Conservation (phyloP, 2,113 vertebrate species). For the Gobius niger region DNA sequence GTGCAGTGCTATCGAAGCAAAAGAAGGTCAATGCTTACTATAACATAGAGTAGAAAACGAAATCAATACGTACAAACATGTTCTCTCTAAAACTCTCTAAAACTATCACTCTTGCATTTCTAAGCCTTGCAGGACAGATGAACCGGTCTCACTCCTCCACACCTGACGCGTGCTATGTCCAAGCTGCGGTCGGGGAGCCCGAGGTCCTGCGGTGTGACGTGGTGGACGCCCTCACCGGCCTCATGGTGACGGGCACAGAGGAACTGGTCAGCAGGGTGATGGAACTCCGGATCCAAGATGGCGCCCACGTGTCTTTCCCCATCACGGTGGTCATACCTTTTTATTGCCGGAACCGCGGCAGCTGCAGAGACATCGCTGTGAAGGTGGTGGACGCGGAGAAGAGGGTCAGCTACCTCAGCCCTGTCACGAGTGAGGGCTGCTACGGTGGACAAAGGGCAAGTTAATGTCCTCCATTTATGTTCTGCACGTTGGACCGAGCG, state of each 20-base stretch:
- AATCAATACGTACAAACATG: too few species aligned
- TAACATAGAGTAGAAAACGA: too few species aligned
- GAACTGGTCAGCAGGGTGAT: constrained; percentile 86
- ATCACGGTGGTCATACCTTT: constrained; percentile 81
- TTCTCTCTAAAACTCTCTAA: too few species aligned
- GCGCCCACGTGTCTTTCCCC: constrained; percentile 68
- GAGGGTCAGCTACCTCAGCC: constrained; percentile 70
- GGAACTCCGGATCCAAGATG: constrained; percentile 55
- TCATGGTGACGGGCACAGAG: constrained; percentile 78
- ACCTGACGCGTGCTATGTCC: constrained; percentile 74
- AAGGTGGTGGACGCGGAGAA: constrained; percentile 72
- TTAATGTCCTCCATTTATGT: too few species aligned
- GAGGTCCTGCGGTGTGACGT: constrained; percentile 69
- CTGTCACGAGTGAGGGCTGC: constrained; percentile 69
- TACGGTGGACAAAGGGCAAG: constrained; percentile 75
- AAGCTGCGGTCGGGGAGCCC: constrained; percentile 62
- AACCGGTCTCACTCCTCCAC: constrained; percentile 17
- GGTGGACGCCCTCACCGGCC: constrained; percentile 74
- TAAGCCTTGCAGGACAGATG: constrained; percentile 66
- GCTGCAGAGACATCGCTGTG: constrained; percentile 81
- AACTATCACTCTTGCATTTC: background rate
- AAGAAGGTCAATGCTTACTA: too few species aligned
- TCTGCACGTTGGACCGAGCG: too few species aligned
- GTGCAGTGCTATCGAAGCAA: too few species aligned
- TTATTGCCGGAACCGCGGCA: constrained; percentile 73